Conservation (phyloP, 2,888 invertebrate genomes). For the Lithosia quadra region DNA sequence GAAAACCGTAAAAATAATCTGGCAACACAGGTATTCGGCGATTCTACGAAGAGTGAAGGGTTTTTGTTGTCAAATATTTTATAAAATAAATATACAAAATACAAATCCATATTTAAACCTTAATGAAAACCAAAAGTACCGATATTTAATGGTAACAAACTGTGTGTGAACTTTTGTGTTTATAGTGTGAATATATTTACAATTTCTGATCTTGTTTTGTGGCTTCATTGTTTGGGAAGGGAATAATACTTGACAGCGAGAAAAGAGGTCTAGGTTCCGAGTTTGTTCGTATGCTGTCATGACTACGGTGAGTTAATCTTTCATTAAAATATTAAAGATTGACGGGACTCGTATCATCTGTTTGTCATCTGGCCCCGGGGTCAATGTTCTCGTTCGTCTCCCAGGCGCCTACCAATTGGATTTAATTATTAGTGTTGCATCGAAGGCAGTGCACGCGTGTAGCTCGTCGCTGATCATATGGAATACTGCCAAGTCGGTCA, state of each 20-base stretch:
- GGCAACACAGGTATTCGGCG: conserved; percentile 41
- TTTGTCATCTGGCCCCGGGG: conserved; percentile 50
- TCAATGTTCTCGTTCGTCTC: conserved; percentile 67
- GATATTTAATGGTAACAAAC: conserved; percentile 6
- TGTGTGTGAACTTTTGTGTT: conserved; percentile 29
- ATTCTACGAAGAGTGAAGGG: conserved; percentile 39
- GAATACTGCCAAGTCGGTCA: conserved; percentile 82
- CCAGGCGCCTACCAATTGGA: conserved; percentile 64
- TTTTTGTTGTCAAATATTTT: conserved; percentile 59
- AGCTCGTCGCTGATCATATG: conserved; percentile 62
- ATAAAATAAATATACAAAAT: conserved; percentile 32
- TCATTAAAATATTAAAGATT: conserved; percentile 35
- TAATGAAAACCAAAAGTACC: conserved; percentile 17
- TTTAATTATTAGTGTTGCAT: conserved; percentile 66
- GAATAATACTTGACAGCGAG: conserved; percentile 32
- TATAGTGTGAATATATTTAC: conserved; percentile 24
- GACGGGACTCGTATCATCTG: conserved; percentile 45
- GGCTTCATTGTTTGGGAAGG: conserved; percentile 53
- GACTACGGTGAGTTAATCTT: conserved; percentile 70
- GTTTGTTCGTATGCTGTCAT: conserved; percentile 66
- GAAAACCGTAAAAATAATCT: conserved; percentile 6
- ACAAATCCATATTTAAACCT: conserved; percentile 14
- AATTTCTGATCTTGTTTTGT: conserved; percentile 43
- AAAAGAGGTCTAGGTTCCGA: conserved; percentile 55
- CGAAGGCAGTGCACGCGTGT: conserved; percentile 55